Conservation (phyloP, 2,888 invertebrate species). For the Ommatoiulus sabulosus region DNA sequence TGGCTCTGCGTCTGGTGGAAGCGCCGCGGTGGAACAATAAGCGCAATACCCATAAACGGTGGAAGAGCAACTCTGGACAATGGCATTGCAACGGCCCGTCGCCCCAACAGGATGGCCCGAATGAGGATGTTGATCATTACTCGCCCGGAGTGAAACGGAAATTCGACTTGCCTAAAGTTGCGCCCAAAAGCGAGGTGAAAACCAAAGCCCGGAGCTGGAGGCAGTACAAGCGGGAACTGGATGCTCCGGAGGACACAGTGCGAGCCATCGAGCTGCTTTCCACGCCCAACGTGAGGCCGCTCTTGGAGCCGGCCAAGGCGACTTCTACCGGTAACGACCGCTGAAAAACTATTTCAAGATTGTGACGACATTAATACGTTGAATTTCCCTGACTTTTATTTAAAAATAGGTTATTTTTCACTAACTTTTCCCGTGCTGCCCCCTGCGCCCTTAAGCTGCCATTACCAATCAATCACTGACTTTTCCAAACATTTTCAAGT, state of each 20-base stretch:
- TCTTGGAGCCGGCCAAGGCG: neutral
- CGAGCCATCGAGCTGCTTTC: neutral
- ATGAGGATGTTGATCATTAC: neutral
- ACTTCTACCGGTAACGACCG: conserved; percentile 31
- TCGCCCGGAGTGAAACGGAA: neutral
- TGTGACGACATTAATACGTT: no score
- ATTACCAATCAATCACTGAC: no score
- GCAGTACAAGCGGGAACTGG: conserved; percentile 42
- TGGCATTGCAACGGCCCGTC: neutral
- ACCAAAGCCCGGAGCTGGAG: neutral
- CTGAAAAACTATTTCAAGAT: neutral
- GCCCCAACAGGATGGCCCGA: neutral
- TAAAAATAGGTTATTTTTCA: no score
- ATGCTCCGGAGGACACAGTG: neutral
- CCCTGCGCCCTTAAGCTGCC: no score
- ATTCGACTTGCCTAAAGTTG: neutral
- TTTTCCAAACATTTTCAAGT: no score
- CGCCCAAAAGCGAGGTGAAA: neutral
- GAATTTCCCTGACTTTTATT: no score
- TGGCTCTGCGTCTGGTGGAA: neutral
- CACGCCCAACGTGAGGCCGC: conserved; percentile 19
- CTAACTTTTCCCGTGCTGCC: no score
- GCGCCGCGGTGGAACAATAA: neutral
- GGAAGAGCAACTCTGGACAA: neutral
- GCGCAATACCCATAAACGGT: neutral